These are phyloP conservation scores for Halcyon badia DNA, from an alignment of 2,797 vertebrate species.

Conservation along the genomic window DNA sequence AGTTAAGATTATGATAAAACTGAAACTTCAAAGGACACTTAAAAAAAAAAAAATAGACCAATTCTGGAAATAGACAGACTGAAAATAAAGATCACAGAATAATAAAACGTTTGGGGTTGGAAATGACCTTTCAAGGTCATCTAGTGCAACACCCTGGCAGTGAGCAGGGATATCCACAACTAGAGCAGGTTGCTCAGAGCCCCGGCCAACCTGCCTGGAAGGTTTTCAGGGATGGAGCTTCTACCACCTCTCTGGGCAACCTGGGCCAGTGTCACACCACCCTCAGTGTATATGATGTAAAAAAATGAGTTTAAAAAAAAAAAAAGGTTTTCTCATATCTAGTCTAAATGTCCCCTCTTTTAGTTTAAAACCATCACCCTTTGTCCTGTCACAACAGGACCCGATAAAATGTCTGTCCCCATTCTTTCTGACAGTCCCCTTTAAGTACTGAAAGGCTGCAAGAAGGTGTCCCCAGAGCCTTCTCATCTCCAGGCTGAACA, in stretches of 20 bases:
- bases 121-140: background rate
- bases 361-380: background rate
- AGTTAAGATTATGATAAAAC: background rate
- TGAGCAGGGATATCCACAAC: background rate
- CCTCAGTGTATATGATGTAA: background rate
- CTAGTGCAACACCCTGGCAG: background rate
- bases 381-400: background rate
- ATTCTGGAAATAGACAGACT: no score
- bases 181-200: background rate
- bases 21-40: background rate
- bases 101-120: background rate
- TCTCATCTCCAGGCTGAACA: background rate
- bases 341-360: background rate
- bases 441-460: background rate
- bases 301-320: no score
- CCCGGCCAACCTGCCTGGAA: background rate
- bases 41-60: background rate
- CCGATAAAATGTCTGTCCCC: no score
- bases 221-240: background rate
- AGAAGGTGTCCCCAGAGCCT: background rate
- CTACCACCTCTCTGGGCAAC: background rate
- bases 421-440: no score
- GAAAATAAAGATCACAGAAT: background rate
- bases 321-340: background rate
- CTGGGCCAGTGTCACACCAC: background rate